Evolutionary conservation across 2,888 invertebrate genomes (phyloP), one percentile per base, ranked within the genome.

Genomic region (Caenorhabditis sp.): DNA sequence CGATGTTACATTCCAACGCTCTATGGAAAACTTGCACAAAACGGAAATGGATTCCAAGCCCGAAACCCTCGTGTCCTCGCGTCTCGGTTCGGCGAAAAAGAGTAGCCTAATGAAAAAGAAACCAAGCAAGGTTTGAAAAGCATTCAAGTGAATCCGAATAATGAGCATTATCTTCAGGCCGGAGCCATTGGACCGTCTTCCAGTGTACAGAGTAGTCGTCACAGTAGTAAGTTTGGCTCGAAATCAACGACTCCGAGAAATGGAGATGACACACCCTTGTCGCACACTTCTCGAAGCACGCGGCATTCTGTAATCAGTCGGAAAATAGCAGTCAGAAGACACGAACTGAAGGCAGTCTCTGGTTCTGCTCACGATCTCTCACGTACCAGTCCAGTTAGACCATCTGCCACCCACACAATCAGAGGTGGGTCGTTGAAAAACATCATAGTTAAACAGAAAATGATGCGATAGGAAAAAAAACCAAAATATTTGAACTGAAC

Each of bases 221-320:
- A 61, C 0, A 60, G 76, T 24, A 78, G 82, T 28, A 72, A 69
- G 40, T 24, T 71, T 32, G 64, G 68, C 13, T 78, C 78, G 15
- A 74, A 65, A 37, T 51, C 58, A 6, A 58, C 76, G 35, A 77
- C 67, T 8, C 80, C 77, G 20, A 28, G 80, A 35, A 71, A 61
- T 22, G 62, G 68, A 47, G 80, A 74, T 22, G 81, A 80, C 61
- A 69, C 69, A 22, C 40, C 80, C n/a, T 55, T 69, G 53, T 80
- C 82, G 44, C 60, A 82, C 9, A 82, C 77, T 35, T 82, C 84
- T n/a, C 44, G 80, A 9, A 82, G 78, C 40, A 76, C 84, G 4
- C n/a, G 79, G 5, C 80, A 82, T 44, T 85, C 85, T 13, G 67
- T 83, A 22, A 83, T 83, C 61, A 80, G 83, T 53, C 64, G 85